Evolutionary conservation across 2,888 invertebrate species (phyloP), one percentile per base, ranked within the genome.

Genomic region (Apamea sordens): DNA sequence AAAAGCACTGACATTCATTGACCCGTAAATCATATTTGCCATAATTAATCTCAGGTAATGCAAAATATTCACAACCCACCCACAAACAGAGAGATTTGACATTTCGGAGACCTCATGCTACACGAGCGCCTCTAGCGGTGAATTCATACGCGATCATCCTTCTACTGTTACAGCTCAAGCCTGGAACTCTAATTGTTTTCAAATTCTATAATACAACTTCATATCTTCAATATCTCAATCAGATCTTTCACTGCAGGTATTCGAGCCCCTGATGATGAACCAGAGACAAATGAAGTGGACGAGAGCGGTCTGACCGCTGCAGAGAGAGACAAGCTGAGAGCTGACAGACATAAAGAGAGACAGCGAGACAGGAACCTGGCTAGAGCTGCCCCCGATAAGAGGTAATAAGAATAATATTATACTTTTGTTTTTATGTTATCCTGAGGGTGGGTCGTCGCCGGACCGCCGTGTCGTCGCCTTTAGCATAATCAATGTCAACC

Each of bases 301-400:
- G 96, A 93, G 94, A 94, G 85, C 63, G 95, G 88, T 1, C 93
- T 92, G 77, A 94, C 90, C 8, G 99, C 98, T 44, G 98, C 98
- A 0, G 99, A 99, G 93, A 97, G 99, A 75, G 99, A 99, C 90
- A 98, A 98, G 90, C 95, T 99, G 79, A 96, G 99, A 2, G 98
- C 98, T 68, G 99, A 99, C 88, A 97, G 99, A 21, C 97, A 99
- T 91, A 98, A 98, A 90, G 99, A 99, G 86, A 96, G 99, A 24
- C 99, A 99, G 83, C 97, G 99, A 11, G 99, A 99, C 83, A 97
- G 99, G 73, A 99, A 99, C 95, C 96, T 99, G 47, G 98, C 99
- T 0, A 97, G 99, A 76, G 99, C 99, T 2, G 99, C 99, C 0
- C 99, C 99, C 0, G 99, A 99, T 91, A 99, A 99, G 93, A 97